Evolutionary conservation across 2,113 vertebrate species (phyloP), one percentile per base, ranked within the genome.

Genomic region (Caloenas nicobarica): DNA sequence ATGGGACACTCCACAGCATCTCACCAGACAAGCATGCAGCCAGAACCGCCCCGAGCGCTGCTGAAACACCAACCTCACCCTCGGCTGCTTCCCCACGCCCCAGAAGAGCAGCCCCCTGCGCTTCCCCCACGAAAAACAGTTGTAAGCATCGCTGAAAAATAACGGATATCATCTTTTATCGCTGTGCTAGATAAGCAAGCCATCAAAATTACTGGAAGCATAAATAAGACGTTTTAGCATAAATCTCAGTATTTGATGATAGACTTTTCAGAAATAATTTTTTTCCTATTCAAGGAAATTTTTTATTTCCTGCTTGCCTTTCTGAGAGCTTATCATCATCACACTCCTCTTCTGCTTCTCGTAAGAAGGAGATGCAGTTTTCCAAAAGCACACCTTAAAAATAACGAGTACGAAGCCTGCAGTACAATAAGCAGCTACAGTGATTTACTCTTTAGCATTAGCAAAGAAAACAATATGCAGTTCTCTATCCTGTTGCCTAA

Each of bases 1-100:
- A 93, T 65, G 94, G 96, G 90, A 97, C 95, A 88, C 77, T 82
- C 92, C 71, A 65, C 15, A 50, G 86, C 73, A 82, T 88, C 86
- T 81, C 88, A 65, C 31, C 61, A 77, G 51, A 36, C 70, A 24
- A 70, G 92, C 73, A 33, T 25, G 26, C 74, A 85, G 93, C 33
- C 86, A 83, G 86, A 93, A 57, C 53, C 24, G 4, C 81, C 50
- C 73, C 11, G 62, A 51, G 57, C 29, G 46, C 84, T 61, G 51
- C 46, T 62, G 6, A 92, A 62, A n/a, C 86, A 34, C 74, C 54
- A 46, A 3, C 89, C 83, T 88, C 83, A 36, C 46, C 64, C 86
- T 46, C 0, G 44, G 0, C 48, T 1, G 36, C 76, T 21, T 34
- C 76, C 83, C 71, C 53, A 25, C 3, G 4, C 33, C 76, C 78